Evolutionary conservation across 2,797 vertebrate species (phyloP), one percentile per base, ranked within the genome.

Genomic region (Sebastes goodei): DNA sequence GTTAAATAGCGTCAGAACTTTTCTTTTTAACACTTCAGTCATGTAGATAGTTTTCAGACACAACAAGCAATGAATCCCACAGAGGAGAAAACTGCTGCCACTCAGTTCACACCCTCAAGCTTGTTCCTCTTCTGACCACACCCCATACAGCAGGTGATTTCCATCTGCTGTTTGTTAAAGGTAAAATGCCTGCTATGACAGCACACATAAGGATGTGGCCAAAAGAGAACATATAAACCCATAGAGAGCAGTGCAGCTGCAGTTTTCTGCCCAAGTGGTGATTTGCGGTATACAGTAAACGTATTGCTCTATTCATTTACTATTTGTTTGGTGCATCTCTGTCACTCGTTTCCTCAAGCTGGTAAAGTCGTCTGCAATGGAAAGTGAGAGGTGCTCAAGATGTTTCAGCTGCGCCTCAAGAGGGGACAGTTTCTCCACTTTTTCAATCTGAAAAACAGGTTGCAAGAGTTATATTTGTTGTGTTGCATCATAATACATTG

Each of bases 311-410:
- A 11, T 53, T 12, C 5, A 63, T 49, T 57, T 38, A 80, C 61
- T 9, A 23, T 76, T 52, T 1, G 96, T 97, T 79, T 97, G 94
- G 2, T 91, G 90, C 96, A 96, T 97, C 76, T 96, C 96, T 67
- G 96, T 95, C 81, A 95, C 95, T 61, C 95, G 89, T 67, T 96
- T 97, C 96, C 95, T 97, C 96, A 97, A 96, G 81, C 96, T 96
- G 55, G 94, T 95, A 78, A 96, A 97, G 74, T 96, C 95, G 0
- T 97, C 96, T 61, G 96, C 96, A 0, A 96, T 96, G 38, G 96
- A 97, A 53, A 96, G 15, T 3, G 96, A 96, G 68, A 97, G 94
- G 82, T 95, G 96, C 77, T 97, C 96, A 71, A 97, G 76, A 6
- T 27, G 14, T 23, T 17, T 70, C 53, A 56, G 30, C 55, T 29